phyloP scores from a whole-genome alignment of 1,140 invertebrate genomes.

The Tigriopus japonicus region DNA sequence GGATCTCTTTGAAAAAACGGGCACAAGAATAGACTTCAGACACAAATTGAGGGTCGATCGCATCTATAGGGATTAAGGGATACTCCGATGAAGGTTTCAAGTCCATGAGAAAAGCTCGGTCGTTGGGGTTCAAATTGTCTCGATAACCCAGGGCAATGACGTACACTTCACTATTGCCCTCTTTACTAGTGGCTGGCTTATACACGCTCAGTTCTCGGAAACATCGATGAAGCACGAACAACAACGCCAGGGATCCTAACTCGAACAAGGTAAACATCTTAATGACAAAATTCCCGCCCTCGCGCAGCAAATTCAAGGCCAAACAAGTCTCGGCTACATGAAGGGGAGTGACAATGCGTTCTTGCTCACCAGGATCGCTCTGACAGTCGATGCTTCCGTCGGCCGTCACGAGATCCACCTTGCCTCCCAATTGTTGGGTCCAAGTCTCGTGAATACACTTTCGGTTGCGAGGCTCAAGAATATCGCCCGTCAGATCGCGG shows the following conservation, averaged over 20 bases:
- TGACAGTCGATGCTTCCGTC: constrained; percentile 84
- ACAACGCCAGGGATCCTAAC: constrained; percentile 47
- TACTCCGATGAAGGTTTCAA: too few species aligned
- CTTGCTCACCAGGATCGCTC: constrained; percentile 60
- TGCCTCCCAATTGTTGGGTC: constrained; percentile 20
- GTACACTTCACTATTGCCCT: constrained; percentile 86
- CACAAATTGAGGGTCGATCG: background rate
- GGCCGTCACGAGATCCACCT: constrained; percentile 48
- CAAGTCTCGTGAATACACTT: constrained; percentile 31
- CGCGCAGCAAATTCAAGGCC: constrained; percentile 23
- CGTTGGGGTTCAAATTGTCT: constrained; percentile 10
- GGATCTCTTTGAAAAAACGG: background rate
- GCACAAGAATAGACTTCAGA: background rate
- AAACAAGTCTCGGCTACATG: constrained; percentile 58
- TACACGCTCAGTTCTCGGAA: constrained; percentile 50
- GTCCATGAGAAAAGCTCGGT: too few species aligned
- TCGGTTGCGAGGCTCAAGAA: constrained; percentile 46
- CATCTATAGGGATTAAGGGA: background rate
- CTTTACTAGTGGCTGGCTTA: constrained; percentile 76
- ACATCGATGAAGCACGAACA: constrained; percentile 55
- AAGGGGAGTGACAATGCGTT: constrained; percentile 47
- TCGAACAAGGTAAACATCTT: constrained; percentile 88
- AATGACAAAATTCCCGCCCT: constrained; percentile 55
- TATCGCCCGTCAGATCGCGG: constrained; percentile 56
- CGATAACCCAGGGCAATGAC: constrained; percentile 43